A percentile compares a stretch with the other conserved stretches of the same genome.
These are phyloP conservation scores for Excalfactoria chinensis DNA, from an alignment of 2,113 vertebrate genomes.

Conservation along the genomic window DNA sequence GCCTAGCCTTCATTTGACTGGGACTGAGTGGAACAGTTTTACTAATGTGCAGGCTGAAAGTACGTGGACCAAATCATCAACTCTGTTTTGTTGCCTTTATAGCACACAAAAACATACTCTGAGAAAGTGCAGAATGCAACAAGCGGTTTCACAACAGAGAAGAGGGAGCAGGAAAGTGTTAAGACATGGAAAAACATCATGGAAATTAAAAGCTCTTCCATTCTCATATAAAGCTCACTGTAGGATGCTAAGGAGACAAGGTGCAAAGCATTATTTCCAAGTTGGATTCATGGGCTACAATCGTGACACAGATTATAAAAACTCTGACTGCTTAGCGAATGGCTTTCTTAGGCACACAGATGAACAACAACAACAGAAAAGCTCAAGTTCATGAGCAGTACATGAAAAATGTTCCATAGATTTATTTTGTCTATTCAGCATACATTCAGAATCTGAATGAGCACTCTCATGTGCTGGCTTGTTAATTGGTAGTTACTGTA, in stretches of 20 bases:
- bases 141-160: not conserved
- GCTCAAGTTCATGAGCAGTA: not conserved
- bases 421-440: not conserved
- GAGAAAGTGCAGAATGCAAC: not conserved
- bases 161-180: not conserved
- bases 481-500: not conserved
- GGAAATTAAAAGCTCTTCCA: not conserved
- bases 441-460: not conserved
- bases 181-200: not conserved
- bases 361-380: not conserved
- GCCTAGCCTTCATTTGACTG: not conserved
- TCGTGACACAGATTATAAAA: not conserved
- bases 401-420: not conserved
- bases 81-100: not conserved
- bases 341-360: not conserved
- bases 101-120: not conserved
- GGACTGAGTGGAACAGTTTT: not conserved
- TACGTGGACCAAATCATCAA: not conserved
- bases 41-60: not conserved
- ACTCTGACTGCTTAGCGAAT: not conserved
- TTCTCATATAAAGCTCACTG: not conserved
- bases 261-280: not conserved
- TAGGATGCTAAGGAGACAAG: not conserved
- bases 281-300: rapidly evolving
- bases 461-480: not conserved